Conservation (phyloP, 2,888 invertebrate species). For the Drosophila conformis region DNA sequence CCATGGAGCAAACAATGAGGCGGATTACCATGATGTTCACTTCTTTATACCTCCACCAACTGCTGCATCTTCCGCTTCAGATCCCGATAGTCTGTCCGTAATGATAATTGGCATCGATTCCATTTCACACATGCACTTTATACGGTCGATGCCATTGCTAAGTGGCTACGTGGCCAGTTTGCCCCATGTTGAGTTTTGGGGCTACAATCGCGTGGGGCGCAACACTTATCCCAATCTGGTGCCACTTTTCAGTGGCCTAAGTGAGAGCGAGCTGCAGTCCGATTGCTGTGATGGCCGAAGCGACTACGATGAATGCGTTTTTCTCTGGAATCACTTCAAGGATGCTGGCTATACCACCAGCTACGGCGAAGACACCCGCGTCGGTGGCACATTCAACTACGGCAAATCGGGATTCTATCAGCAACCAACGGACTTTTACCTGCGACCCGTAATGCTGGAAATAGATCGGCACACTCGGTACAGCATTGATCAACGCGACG, state of each 20-base stretch:
- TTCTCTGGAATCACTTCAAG: constrained; percentile 91
- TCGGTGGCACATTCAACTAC: constrained; percentile 92
- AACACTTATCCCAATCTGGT: constrained; percentile 95
- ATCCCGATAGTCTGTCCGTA: constrained; percentile 86
- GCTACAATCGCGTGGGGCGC: constrained; percentile 96
- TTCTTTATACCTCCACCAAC: constrained; percentile 22
- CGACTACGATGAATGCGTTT: constrained; percentile 89
- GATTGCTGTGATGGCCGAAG: constrained; percentile 86
- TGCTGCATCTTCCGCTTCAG: not conserved
- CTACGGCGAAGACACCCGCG: constrained; percentile 91
- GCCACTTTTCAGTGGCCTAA: constrained; percentile 90
- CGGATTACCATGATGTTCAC: constrained; percentile 30
- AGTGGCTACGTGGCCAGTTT: constrained; percentile 85
- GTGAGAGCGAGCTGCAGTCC: constrained; percentile 87
- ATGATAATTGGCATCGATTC: constrained; percentile 93
- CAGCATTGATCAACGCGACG: constrained; percentile 31
- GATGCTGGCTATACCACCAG: constrained; percentile 89
- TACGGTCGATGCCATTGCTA: constrained; percentile 90
- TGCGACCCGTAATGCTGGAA: constrained; percentile 89
- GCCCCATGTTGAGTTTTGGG: constrained; percentile 89
- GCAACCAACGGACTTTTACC: constrained; percentile 93
- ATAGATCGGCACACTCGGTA: constrained; percentile 86
- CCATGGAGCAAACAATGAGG: not conserved
- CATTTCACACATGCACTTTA: constrained; percentile 92
- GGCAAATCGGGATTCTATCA: constrained; percentile 89